Evolutionary conservation across 2,888 invertebrate genomes (phyloP).

Genomic region (Ectemnius cavifrons): DNA sequence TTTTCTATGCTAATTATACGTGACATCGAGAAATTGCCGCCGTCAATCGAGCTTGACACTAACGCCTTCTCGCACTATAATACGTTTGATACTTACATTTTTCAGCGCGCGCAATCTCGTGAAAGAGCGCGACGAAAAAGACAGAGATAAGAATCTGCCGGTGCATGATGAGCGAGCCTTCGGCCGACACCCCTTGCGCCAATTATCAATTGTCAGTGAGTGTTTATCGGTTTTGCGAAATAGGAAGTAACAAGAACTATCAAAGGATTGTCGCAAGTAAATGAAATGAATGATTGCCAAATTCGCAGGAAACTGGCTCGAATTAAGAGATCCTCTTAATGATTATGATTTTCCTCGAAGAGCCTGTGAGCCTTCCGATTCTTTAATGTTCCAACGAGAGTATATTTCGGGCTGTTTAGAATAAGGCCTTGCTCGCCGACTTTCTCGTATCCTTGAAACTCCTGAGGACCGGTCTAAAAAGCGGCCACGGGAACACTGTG

Average conservation of each 20-base stretch:
- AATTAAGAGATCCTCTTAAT: too few relatives aligned
- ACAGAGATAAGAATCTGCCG: slow-evolving; percentile 12
- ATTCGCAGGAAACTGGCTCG: too few relatives aligned
- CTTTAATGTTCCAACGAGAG: too few relatives aligned
- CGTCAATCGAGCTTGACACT: too few relatives aligned
- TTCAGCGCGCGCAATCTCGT: slow-evolving; percentile 23
- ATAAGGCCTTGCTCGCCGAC: background rate
- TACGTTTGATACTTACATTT: slow-evolving; percentile 44
- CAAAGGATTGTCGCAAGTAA: background rate
- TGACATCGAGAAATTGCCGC: background rate
- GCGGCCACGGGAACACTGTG: background rate
- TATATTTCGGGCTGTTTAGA: background rate
- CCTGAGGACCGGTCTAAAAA: background rate
- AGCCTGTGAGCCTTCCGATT: too few relatives aligned
- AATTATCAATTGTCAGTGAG: background rate
- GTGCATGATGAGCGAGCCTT: slow-evolving; percentile 35
- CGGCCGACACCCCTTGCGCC: slow-evolving; percentile 2
- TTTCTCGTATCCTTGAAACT: slow-evolving; percentile 29
- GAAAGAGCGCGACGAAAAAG: slow-evolving; percentile 16
- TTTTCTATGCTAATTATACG: background rate
- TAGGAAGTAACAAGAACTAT: background rate
- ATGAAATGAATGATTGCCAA: background rate
- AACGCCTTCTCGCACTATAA: background rate
- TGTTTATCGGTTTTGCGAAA: background rate
- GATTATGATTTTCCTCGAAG: too few relatives aligned